A percentile compares a stretch with the other conserved stretches of the same genome.
These are phyloP conservation scores for Jaculus jaculus DNA, from an alignment of 2,113 vertebrate genomes.

Conservation along the genomic window DNA sequence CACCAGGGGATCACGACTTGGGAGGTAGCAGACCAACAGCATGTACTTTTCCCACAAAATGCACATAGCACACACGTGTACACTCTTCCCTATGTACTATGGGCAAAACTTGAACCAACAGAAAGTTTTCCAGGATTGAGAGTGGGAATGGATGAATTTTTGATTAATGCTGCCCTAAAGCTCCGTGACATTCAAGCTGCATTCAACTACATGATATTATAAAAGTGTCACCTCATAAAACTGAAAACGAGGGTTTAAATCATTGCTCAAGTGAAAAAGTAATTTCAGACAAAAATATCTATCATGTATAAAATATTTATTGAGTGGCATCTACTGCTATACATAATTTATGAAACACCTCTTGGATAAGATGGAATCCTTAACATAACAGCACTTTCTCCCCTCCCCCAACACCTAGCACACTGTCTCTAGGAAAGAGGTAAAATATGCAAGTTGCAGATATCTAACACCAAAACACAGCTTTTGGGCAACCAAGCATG, in stretches of 20 bases:
- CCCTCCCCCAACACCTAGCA: background rate
- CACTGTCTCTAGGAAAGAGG: background rate
- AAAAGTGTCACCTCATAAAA: constrained; percentile 78
- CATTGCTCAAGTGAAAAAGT: constrained; percentile 80
- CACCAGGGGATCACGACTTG: constrained; percentile 43
- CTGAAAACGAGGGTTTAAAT: constrained; percentile 82
- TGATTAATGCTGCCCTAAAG: constrained; percentile 78
- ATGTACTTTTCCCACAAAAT: background rate
- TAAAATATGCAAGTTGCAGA: constrained; percentile 54
- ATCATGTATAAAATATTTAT: constrained; percentile 82
- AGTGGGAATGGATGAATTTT: constrained; percentile 45
- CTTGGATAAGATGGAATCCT: constrained; percentile 68
- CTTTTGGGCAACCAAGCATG: background rate
- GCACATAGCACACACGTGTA: background rate
- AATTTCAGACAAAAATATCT: constrained; percentile 81
- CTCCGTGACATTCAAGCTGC: constrained; percentile 80
- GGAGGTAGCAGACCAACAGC: background rate
- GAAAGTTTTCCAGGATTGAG: constrained; percentile 54
- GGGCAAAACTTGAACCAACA: constrained; percentile 47
- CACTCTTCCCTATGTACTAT: background rate
- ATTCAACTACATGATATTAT: constrained; percentile 74
- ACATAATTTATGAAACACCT: constrained; percentile 75
- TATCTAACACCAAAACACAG: constrained; percentile 59
- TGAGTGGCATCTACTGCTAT: constrained; percentile 79
- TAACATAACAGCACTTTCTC: constrained; percentile 30